Evolutionary conservation across 2,888 invertebrate species (phyloP), one percentile per base, ranked within the genome.

Genomic region (Ennomos quercinarius): DNA sequence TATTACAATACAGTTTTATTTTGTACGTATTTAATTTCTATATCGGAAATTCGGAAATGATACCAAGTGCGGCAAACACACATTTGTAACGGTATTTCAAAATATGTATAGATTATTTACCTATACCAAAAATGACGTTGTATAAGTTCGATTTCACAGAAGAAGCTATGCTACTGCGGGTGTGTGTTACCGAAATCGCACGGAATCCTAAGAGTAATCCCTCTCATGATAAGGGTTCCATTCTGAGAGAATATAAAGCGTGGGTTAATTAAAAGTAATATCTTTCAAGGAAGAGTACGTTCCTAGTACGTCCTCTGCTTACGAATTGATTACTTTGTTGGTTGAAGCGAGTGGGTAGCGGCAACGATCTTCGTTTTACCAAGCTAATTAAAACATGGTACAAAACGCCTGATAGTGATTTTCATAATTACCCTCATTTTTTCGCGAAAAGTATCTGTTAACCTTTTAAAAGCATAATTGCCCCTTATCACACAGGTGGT

Each of bases 191-290:
- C 40, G 44, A 43, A 59, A 45, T 17, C 58, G 54, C 36, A 51
- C 50, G 45, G 43, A 60, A 54, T 60, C 43, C 51, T 61, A 61
- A 55, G 55, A 61, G 60, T 61, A 61, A 61, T 61, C 60, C 51
- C 60, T 47, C 51, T 61, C 60, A 61, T 43, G 60, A 61, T 61
- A 61, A 61, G 60, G 60, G 60, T 51, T 47, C 47, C 51, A 61
- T 56, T 61, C 60, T 61, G 11, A 52, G 60, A 55, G 60, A 56
- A 55, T 61, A 61, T 61, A 61, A 61, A 61, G 60, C 60, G 50
- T 35, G 45, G 60, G 60, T 56, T 61, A 61, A 61, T 61, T 61
- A 61, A 61, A 61, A 61, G 60, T 56, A 61, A 61, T 61, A 61
- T 49, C 54, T 60, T 60, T 50, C 50, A 61, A 53, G 55, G 55